These are phyloP conservation scores for Drosophila engyochracea DNA, from an alignment of 2,888 invertebrate species.

Conservation along the genomic window DNA sequence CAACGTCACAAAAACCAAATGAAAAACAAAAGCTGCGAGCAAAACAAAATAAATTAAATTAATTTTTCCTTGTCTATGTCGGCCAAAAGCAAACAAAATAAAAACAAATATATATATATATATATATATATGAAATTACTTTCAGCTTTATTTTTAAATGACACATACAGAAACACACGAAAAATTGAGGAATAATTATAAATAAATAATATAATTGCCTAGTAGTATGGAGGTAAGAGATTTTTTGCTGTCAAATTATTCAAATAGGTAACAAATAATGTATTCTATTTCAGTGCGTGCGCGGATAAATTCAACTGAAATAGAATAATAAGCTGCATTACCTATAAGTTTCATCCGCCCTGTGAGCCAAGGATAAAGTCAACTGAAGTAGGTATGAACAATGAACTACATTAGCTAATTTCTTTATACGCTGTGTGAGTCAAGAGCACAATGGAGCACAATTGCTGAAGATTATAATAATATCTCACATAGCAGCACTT, in stretches of 20 bases:
- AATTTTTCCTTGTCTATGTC: slow-evolving; percentile 25
- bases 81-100: slow-evolving; percentile 32
- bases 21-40: slow-evolving; percentile 20
- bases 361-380: slow-evolving; percentile 39
- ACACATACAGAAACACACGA: slow-evolving; percentile 33
- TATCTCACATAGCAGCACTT: slow-evolving; percentile 6
- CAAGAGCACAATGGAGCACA: slow-evolving; percentile 17
- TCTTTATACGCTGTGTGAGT: slow-evolving; percentile 58
- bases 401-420: slow-evolving; percentile 32
- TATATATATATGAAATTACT: slow-evolving; percentile 52
- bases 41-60: slow-evolving; percentile 39
- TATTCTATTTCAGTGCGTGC: background rate
- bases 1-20: slow-evolving; percentile 41
- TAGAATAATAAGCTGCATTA: slow-evolving; percentile 20
- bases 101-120: slow-evolving; percentile 44
- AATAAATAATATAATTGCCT: slow-evolving; percentile 67
- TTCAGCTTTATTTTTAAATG: slow-evolving; percentile 71
- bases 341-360: slow-evolving; percentile 52
- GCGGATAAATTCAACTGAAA: slow-evolving; percentile 11
- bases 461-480: slow-evolving; percentile 3
- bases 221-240: slow-evolving; percentile 49
- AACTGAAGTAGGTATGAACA: background rate
- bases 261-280: slow-evolving; percentile 39
- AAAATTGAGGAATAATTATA: slow-evolving; percentile 51
- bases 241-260: slow-evolving; percentile 70